Conservation (phyloP, 2,797 vertebrate genomes). For the Chromobotia macracanthus region DNA sequence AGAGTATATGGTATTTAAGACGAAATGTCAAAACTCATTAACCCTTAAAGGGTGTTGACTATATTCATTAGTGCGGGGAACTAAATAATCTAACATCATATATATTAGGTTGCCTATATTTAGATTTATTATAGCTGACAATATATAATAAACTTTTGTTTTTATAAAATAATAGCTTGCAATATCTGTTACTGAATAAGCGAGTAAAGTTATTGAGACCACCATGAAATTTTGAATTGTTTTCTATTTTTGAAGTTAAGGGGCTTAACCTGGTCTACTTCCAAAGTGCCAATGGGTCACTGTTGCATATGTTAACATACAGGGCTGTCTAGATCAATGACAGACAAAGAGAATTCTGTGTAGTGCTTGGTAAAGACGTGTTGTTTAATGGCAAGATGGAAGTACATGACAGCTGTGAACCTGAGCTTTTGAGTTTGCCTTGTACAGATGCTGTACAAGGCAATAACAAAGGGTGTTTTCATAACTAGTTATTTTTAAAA, state of each 20-base stretch:
- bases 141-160: constrained; percentile 16
- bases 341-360: constrained; percentile 1
- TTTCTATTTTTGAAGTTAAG: not conserved
- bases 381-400: not conserved
- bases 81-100: too few relatives aligned
- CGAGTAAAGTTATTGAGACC: constrained; percentile 33
- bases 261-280: not conserved
- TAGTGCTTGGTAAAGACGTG: constrained; percentile 14
- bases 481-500: too few relatives aligned
- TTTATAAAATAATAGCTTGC: constrained; percentile 6
- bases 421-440: not conserved
- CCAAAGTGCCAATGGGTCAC: not conserved
- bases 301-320: not conserved
- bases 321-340: constrained; percentile 31
- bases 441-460: too few relatives aligned
- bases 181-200: constrained; percentile 43
- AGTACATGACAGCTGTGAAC: not conserved
- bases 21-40: too few relatives aligned
- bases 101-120: not conserved
- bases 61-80: too few relatives aligned
- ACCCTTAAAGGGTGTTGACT: too few relatives aligned
- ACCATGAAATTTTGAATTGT: constrained; percentile 22
- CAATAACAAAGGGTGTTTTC: too few relatives aligned
- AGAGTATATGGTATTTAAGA: too few relatives aligned
- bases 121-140: constrained; percentile 5